A percentile compares a stretch with the other conserved stretches of the same genome.
Conservation (phyloP, 2,113 vertebrate species). For the Chloropsis cyanopogon region DNA sequence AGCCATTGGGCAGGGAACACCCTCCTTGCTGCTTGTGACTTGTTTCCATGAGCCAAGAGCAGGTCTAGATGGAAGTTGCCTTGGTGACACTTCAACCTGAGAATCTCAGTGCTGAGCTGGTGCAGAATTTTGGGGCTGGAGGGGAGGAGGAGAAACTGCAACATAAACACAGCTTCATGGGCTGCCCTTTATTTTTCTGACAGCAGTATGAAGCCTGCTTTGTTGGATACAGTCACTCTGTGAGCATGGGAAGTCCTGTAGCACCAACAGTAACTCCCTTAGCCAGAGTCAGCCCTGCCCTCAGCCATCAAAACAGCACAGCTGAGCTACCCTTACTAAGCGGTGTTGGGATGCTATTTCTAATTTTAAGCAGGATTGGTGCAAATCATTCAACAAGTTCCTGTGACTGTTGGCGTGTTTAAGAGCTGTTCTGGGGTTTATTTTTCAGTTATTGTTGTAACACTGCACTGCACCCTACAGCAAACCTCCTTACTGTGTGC, state of each 20-base stretch:
- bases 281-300: not conserved
- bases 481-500: not conserved
- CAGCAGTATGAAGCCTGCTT: not conserved
- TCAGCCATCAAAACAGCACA: not conserved
- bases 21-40: not conserved
- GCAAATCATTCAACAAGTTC: not conserved
- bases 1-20: not conserved
- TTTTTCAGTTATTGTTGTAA: not conserved
- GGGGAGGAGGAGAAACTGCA: not conserved
- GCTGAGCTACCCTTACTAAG: not conserved
- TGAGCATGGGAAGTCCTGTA: not conserved
- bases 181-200: not conserved
- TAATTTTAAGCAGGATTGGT: not conserved
- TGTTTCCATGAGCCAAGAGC: not conserved
- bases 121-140: not conserved
- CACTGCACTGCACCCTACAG: not conserved
- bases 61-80: not conserved
- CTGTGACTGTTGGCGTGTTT: rapidly evolving
- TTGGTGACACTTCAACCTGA: not conserved
- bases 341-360: not conserved
- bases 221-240: not conserved
- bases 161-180: not conserved
- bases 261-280: not conserved
- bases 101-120: not conserved
- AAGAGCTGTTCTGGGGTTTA: not conserved